A percentile compares a stretch with the other conserved stretches of the same genome.
These are phyloP conservation scores for Sinocyclocheilus anshuiensis DNA, from an alignment of 2,113 vertebrate genomes.

Conservation along the genomic window DNA sequence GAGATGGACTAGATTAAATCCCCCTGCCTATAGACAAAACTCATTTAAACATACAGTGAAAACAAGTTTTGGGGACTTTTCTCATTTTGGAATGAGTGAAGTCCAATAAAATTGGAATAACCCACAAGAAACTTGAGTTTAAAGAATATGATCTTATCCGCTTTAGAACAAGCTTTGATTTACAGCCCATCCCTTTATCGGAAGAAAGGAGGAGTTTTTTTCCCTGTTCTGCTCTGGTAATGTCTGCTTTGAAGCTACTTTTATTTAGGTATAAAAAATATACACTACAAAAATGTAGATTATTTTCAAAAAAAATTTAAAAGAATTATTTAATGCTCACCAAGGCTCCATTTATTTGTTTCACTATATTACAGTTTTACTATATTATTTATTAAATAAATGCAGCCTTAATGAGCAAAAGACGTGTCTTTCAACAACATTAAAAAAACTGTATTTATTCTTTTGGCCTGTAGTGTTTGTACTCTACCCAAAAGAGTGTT, in stretches of 20 bases:
- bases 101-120: neutral
- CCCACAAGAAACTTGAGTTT: neutral
- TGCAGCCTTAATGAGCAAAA: neutral
- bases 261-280: neutral
- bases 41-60: neutral
- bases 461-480: neutral
- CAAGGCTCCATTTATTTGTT: too few relatives aligned
- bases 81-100: neutral
- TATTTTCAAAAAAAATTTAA: too few relatives aligned
- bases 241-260: neutral
- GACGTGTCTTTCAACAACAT: neutral
- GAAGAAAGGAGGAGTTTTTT: neutral
- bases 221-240: neutral
- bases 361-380: too few relatives aligned
- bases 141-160: neutral
- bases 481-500: neutral
- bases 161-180: neutral
- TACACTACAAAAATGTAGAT: too few relatives aligned
- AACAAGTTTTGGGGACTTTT: neutral
- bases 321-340: neutral
- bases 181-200: neutral
- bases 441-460: neutral
- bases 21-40: conserved; percentile 10
- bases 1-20: neutral
- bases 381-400: neutral